Base-by-base conservation (phyloP, 2,113 vertebrate species). In the Herpailurus yagouaroundi region DNA sequence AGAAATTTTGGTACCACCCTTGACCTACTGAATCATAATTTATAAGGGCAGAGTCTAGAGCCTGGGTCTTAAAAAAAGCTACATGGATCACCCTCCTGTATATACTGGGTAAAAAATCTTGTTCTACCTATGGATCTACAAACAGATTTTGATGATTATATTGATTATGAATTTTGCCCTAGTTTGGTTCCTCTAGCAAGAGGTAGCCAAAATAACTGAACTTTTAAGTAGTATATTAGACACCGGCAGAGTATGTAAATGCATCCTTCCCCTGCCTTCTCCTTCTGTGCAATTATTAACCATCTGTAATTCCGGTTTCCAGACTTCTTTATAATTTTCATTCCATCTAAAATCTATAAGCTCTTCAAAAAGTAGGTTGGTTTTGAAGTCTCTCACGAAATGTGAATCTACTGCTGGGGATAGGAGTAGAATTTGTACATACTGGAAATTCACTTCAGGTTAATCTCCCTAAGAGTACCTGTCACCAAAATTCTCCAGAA, bases 161-260 rank as follows among this genome's bases (percentile, higher is more conserved):
- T 81, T 63, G n/a, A 76, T 81, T 60, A 82, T 81, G 27, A 93
- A 69, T 94, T 97, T 76, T 76, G 19, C 38, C 88, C 5, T 57
- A 11, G 63, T 89, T 77, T 79, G 21, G 16, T 48, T 86, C 21
- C 27, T 97, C 29, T 16, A 66, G 41, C 5, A 77, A 29, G 15
- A 52, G n/a, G 25, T 25, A 71, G 9, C 12, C n/a, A 93, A 91
- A 93, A 84, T 84, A 73, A 71, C n/a, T 41, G 33, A 94, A 29
- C 7, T 16, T 66, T 66, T 19, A 94, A 36, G 31, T 57, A 82
- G 2, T 31, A 14, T 74, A 36, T 41, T 52, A 88, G 23, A 77
- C 10, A 38, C 15, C 48, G n/a, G 19, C 21, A 69, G n/a, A 76
- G 41, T 80, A n/a, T 85, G 25, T 41, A 89, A 79, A 52, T 63